Evolutionary conservation across 2,113 vertebrate genomes (phyloP), one percentile per base, ranked within the genome.

Genomic region (Paracanthobrama guichenoti): DNA sequence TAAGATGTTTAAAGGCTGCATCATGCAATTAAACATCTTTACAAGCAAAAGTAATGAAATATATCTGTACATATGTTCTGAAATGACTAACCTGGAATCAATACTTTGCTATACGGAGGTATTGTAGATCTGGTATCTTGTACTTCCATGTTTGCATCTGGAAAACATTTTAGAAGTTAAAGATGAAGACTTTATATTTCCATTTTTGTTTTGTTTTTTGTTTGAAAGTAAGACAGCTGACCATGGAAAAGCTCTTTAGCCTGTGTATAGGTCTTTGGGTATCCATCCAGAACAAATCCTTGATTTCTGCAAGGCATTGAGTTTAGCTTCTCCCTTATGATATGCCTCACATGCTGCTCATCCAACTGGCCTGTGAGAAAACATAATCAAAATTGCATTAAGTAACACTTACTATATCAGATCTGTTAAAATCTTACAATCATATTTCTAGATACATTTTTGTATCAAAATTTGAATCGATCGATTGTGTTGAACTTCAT

Each of bases 221-320:
- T 83, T n/a, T 62, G 6, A 12, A 11, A 12, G 39, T 9, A 1
- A 62, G 66, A 67, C 60, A 75, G 93, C 89, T 90, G 9, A 98
- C 98, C 91, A 10, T 28, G 90, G 90, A 98, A 99, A 72, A 98
- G 91, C 5, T 93, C 89, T 84, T 90, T 92, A 46, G 97, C 97
- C 87, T 98, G 95, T 1, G 94, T 88, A 12, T 96, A 96, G 4
- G 95, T 96, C 86, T 96, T 92, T 0, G 95, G 97, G 84, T 93
- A 98, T 6, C 96, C 97, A 85, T 99, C 96, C 42, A 99, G 92
- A 89, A 99, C 88, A 88, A 95, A 99, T 8, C 98, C 98, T 72
- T 98, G 97, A 88, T 99, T 99, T 79, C 86, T 95, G 83, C 97
- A 98, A 16, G 95, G 95, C 90, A 95, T 95, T 14, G 97, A 97